Evolutionary conservation across 2,888 invertebrate genomes (phyloP).

Genomic region (Dicranocentrus wangi): DNA sequence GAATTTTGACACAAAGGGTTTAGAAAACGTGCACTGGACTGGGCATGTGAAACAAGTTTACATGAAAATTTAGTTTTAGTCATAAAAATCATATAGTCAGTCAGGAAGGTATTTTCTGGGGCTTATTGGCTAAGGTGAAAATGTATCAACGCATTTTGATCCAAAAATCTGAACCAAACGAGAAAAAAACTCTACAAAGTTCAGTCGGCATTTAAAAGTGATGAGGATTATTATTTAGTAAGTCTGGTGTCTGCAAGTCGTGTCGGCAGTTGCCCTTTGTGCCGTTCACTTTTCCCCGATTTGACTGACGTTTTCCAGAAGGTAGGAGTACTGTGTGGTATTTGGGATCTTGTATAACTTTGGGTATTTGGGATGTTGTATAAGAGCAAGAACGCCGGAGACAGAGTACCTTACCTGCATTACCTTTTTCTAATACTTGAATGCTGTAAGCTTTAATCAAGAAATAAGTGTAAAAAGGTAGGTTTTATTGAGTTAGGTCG

Average conservation of each 20-base stretch:
- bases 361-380: slow-evolving; percentile 14
- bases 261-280: neutral
- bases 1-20: neutral
- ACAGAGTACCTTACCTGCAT: slow-evolving; percentile 17
- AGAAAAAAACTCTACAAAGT: no score
- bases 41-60: neutral
- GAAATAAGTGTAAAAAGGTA: slow-evolving; percentile 48
- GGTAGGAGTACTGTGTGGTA: slow-evolving; percentile 11
- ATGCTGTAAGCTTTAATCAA: slow-evolving; percentile 25
- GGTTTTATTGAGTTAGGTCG: slow-evolving; percentile 39
- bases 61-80: neutral
- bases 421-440: slow-evolving; percentile 1
- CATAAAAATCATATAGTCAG: neutral
- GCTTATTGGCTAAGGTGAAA: neutral
- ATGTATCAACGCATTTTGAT: neutral
- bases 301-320: slow-evolving; percentile 58
- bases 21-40: neutral
- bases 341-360: neutral
- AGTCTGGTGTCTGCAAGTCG: neutral
- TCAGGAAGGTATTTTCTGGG: no score
- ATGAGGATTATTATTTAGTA: neutral
- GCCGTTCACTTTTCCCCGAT: neutral
- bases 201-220: slow-evolving; percentile 20
- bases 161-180: neutral
- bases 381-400: neutral